Evolutionary conservation across 1,140 invertebrate species (phyloP).

Genomic region (Aphaenogaster floridana): DNA sequence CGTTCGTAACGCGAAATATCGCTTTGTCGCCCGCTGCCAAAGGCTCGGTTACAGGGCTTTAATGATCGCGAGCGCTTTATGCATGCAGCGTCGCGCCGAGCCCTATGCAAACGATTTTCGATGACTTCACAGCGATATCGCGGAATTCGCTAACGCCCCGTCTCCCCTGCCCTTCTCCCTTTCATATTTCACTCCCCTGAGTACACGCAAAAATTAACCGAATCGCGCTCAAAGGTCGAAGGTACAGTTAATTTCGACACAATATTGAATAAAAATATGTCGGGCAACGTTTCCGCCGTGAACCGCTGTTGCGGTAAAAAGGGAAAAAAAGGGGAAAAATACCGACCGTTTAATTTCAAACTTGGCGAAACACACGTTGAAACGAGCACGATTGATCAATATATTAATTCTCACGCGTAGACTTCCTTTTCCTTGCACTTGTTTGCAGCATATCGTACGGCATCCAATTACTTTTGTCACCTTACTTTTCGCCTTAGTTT

Average conservation of each 20-base stretch:
- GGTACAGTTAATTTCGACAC: slow-evolving; percentile 26
- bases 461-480: background rate
- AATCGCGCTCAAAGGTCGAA: slow-evolving; percentile 38
- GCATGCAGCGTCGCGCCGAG: slow-evolving; percentile 22
- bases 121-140: slow-evolving; percentile 57
- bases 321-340: background rate
- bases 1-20: slow-evolving; percentile 61
- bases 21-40: slow-evolving; percentile 69
- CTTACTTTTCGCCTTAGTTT: slow-evolving; percentile 7
- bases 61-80: slow-evolving; percentile 71
- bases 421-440: background rate
- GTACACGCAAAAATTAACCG: slow-evolving; percentile 48
- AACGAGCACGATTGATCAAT: background rate
- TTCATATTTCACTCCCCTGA: background rate
- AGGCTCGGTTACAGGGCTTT: slow-evolving; percentile 66
- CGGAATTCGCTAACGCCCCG: background rate
- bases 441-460: background rate
- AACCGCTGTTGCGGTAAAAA: background rate
- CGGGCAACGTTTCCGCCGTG: background rate
- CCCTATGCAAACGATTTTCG: slow-evolving; percentile 48
- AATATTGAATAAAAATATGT: slow-evolving; percentile 55
- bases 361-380: background rate
- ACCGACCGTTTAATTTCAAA: slow-evolving; percentile 30
- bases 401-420: background rate
- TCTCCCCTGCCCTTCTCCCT: background rate